Conservation (phyloP, 2,113 vertebrate genomes). For the Odontesthes bonariensis region DNA sequence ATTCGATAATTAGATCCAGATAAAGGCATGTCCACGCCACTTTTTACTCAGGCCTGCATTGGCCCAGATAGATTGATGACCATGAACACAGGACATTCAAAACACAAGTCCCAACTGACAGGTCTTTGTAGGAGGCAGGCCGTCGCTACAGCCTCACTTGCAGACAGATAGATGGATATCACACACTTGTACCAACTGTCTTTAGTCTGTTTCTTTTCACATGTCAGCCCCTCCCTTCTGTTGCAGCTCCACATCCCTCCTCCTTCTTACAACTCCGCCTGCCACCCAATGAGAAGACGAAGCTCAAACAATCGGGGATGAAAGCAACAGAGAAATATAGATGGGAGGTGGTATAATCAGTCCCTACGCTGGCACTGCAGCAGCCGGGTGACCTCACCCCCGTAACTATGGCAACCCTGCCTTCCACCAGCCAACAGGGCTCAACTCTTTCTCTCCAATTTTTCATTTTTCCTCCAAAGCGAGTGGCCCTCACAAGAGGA, state of each 20-base stretch:
- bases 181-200: slow-evolving; percentile 9
- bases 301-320: slow-evolving; percentile 31
- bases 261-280: background rate
- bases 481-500: slow-evolving; percentile 54
- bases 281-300: background rate
- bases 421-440: slow-evolving; percentile 67
- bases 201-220: slow-evolving; percentile 25
- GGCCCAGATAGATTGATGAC: background rate
- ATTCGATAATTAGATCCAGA: background rate
- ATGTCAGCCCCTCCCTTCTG: slow-evolving; percentile 7
- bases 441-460: slow-evolving; percentile 52
- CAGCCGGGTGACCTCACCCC: slow-evolving; percentile 78
- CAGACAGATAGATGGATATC: slow-evolving; percentile 14
- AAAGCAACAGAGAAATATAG: slow-evolving; percentile 61
- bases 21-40: background rate
- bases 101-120: background rate
- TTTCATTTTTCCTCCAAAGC: slow-evolving; percentile 57
- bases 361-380: slow-evolving; percentile 65
- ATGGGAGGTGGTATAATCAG: slow-evolving; percentile 76
- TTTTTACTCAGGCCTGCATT: background rate
- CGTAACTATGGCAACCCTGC: slow-evolving; percentile 78
- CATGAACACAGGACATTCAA: background rate
- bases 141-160: background rate
- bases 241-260: slow-evolving; percentile 8
- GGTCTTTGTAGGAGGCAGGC: slow-evolving; percentile 7